A percentile compares a stretch with the other conserved stretches of the same genome.
phyloP scores from a whole-genome alignment of 2,113 vertebrate species.

The Heloderma charlesbogerti region DNA sequence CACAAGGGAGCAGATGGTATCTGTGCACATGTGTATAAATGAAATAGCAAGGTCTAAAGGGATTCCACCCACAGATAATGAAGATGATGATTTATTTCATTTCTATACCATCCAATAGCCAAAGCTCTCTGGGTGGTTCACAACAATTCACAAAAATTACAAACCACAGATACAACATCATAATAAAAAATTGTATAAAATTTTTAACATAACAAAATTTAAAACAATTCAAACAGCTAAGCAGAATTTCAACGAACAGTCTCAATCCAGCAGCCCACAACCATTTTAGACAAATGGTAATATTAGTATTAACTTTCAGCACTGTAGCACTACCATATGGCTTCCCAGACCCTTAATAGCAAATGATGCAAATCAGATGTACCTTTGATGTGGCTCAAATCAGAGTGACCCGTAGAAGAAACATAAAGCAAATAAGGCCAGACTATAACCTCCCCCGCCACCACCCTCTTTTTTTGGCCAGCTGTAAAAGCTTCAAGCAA shows the following conservation, averaged over 20 bases:
- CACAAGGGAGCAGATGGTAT: neutral
- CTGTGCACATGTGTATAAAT: neutral
- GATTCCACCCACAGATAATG: neutral
- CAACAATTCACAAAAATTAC: too few relatives aligned
- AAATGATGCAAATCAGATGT: neutral
- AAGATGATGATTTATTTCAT: too few relatives aligned
- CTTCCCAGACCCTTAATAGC: neutral
- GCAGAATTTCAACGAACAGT: too few relatives aligned
- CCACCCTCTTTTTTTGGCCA: neutral
- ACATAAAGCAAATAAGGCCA: neutral
- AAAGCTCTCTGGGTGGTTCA: too few relatives aligned
- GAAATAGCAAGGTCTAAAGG: neutral
- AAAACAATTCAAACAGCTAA: too few relatives aligned
- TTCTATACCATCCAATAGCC: too few relatives aligned
- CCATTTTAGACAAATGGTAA: neutral
- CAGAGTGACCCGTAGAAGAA: neutral
- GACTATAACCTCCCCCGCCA: too few relatives aligned
- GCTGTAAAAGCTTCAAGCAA: neutral
- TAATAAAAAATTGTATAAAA: too few relatives aligned
- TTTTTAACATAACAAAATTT: too few relatives aligned
- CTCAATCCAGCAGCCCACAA: neutral
- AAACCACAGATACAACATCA: too few relatives aligned
- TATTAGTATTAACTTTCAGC: neutral
- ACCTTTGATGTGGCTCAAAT: neutral
- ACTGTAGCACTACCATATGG: neutral